phyloP scores from a whole-genome alignment of 2,888 invertebrate genomes.

The Cosmia trapezina region DNA sequence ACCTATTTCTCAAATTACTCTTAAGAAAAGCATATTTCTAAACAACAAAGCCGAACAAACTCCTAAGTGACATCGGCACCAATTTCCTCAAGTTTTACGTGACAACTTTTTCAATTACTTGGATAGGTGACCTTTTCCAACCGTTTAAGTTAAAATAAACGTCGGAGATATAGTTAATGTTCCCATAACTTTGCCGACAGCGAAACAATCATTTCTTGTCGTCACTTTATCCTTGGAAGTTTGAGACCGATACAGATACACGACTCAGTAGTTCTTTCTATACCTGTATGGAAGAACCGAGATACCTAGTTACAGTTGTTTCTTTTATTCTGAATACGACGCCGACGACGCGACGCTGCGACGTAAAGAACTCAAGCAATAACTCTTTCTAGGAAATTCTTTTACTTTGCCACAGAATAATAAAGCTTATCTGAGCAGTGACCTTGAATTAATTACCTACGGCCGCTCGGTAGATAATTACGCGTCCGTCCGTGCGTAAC shows the following conservation, averaged over 20 bases:
- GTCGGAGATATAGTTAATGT: constrained; percentile 58
- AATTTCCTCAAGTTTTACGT: constrained; percentile 76
- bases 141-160: constrained; percentile 62
- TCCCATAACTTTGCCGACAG: constrained; percentile 46
- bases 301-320: not conserved
- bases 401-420: not conserved
- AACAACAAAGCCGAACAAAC: constrained; percentile 67
- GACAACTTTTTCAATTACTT: constrained; percentile 80
- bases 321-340: not conserved
- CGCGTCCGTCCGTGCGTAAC: too few species aligned
- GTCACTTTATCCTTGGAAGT: constrained; percentile 47
- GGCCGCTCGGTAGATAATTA: too few species aligned
- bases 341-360: too few species aligned
- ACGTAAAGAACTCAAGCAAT: not conserved
- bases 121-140: constrained; percentile 64
- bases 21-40: constrained; percentile 49
- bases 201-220: constrained; percentile 50
- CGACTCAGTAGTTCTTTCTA: constrained; percentile 1
- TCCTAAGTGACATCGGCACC: constrained; percentile 73
- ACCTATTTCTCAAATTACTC: too few species aligned
- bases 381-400: not conserved
- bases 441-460: too few species aligned
- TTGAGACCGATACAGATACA: constrained; percentile 34
- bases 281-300: not conserved
- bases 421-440: too few species aligned